Evolutionary conservation across 2,797 vertebrate species (phyloP).

Genomic region (Phrynocephalus guinanensis): DNA sequence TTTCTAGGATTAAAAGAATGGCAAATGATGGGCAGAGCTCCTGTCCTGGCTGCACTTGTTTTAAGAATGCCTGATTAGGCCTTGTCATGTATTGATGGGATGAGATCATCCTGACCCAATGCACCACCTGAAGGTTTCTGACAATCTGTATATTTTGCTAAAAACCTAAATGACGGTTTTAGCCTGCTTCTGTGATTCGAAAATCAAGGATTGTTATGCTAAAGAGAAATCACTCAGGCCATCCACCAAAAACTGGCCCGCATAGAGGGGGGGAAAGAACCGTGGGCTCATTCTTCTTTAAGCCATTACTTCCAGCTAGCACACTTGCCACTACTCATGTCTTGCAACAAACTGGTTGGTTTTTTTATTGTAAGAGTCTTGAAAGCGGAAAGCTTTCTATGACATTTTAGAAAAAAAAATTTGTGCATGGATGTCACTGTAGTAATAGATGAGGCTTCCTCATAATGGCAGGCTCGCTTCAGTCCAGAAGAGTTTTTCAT

Average conservation of each 20-base stretch:
- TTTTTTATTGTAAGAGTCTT: background rate
- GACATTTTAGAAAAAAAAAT: background rate
- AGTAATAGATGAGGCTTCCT: background rate
- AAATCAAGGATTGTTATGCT: background rate
- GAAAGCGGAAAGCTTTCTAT: background rate
- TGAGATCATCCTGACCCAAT: background rate
- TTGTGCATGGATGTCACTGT: background rate
- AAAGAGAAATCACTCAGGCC: background rate
- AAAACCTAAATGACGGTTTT: background rate
- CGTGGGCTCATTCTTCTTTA: background rate
- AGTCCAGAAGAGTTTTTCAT: background rate
- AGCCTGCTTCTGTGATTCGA: background rate
- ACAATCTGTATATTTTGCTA: background rate
- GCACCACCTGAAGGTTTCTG: background rate
- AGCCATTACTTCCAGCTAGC: background rate
- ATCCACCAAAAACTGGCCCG: background rate
- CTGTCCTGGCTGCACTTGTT: too few relatives aligned
- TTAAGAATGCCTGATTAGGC: too few relatives aligned
- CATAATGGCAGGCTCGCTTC: background rate
- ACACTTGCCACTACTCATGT: background rate
- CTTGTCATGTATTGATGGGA: background rate
- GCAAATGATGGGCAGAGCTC: too few relatives aligned
- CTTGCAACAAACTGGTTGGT: background rate
- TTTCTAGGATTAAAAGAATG: too few relatives aligned
- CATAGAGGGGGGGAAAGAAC: background rate